These are phyloP conservation scores for Dinocampus coccinellae DNA, from an alignment of 2,888 invertebrate species.

Conservation along the genomic window DNA sequence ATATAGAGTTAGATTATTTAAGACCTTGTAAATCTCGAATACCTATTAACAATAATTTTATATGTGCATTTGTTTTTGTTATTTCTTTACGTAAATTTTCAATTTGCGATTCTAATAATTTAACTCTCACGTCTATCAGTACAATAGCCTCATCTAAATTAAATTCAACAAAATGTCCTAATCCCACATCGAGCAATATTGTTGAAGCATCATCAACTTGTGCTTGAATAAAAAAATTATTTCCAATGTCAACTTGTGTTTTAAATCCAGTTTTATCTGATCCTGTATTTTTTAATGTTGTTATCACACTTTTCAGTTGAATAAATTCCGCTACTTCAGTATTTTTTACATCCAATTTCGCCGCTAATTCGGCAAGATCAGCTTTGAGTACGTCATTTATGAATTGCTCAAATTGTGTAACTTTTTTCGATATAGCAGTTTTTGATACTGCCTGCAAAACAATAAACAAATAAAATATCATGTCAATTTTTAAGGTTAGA, in stretches of 20 bases:
- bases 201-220: constrained; percentile 76
- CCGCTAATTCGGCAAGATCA: constrained; percentile 76
- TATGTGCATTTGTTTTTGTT: constrained; percentile 81
- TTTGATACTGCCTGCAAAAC: constrained; percentile 47
- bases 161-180: constrained; percentile 82
- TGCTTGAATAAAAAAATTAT: constrained; percentile 86
- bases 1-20: constrained; percentile 19
- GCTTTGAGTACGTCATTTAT: constrained; percentile 84
- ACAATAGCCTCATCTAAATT: constrained; percentile 78
- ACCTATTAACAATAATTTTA: constrained; percentile 82
- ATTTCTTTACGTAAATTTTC: constrained; percentile 77
- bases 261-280: constrained; percentile 74
- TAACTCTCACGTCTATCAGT: constrained; percentile 79
- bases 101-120: constrained; percentile 75
- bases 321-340: constrained; percentile 79
- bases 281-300: constrained; percentile 74
- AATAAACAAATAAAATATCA: background rate
- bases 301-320: constrained; percentile 80
- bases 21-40: constrained; percentile 74
- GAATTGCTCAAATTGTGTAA: constrained; percentile 76
- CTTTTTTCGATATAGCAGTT: constrained; percentile 52
- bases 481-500: constrained; percentile 29
- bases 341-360: constrained; percentile 75
- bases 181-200: constrained; percentile 81
- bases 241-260: constrained; percentile 85